Base-by-base conservation (phyloP, 2,888 invertebrate genomes). In the Odontothrips loti region DNA sequence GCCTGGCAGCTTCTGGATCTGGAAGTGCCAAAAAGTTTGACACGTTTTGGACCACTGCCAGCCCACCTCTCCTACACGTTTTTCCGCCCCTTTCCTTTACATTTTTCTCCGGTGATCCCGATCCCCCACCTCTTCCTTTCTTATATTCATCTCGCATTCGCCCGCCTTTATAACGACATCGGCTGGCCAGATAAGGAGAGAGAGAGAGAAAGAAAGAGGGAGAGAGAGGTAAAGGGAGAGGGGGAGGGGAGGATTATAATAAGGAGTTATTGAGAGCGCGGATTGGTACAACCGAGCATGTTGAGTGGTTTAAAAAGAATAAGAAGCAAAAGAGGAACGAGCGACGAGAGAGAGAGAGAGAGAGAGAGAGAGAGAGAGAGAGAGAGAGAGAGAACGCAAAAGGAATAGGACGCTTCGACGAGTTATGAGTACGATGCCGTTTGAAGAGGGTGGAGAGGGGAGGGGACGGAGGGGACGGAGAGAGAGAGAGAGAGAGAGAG, bases 221-320 rank as follows among this genome's bases (percentile, higher is more conserved):
- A 43, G 34, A 43, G 34, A 6, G 2, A 43, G 6, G 6, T 43
- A 6, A 6, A 43, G 3, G 6, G 34, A 6, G 34, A 6, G 6
- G 34, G 58, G n/a, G 58, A 17, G 58, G 58, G 27, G 68, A 9
- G 68, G 68, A 75, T 27, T 75, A 75, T 75, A 75, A 75, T 75
- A 75, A 75, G 68, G 68, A 75, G 68, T 75, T 75, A 75, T 75
- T 75, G 68, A 23, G 68, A n/a, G 68, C 68, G 68, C 68, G 68
- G 68, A 75, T 75, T 75, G 68, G 68, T 75, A 75, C 68, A 75
- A 75, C 68, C 68, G 10, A 23, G 68, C 68, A 75, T 75, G 68
- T 75, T 75, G 68, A 75, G 68, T 75, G 68, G 68, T 23, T 75
- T 75, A 75, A 75, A 75, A 75, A 27, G 23, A 75, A 27, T n/a